Conservation (phyloP, 2,888 invertebrate species). For the Panzeria rudis region DNA sequence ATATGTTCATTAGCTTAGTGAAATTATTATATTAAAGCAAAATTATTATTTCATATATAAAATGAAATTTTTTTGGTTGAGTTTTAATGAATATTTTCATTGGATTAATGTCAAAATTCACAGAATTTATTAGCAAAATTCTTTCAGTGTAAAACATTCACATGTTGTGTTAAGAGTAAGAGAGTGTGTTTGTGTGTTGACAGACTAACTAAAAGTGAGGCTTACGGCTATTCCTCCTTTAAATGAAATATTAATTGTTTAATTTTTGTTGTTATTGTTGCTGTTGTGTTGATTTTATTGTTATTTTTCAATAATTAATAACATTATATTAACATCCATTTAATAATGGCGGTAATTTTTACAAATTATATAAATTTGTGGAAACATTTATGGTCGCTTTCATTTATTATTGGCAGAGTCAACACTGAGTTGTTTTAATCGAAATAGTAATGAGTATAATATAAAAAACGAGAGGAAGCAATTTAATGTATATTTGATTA, state of each 20-base stretch:
- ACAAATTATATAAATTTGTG: constrained; percentile 57
- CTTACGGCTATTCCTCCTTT: constrained; percentile 14
- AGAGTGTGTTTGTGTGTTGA: not conserved
- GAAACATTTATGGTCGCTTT: constrained; percentile 50
- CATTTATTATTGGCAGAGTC: constrained; percentile 34
- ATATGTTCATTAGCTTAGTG: too few relatives aligned
- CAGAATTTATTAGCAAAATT: too few relatives aligned
- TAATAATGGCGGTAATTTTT: constrained; percentile 57
- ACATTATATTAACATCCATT: constrained; percentile 50
- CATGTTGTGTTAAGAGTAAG: too few relatives aligned
- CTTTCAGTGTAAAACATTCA: too few relatives aligned
- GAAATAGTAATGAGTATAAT: not conserved
- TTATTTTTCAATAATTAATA: constrained; percentile 65
- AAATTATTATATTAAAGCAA: too few relatives aligned
- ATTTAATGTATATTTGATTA: not conserved
- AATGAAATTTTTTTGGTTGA: too few relatives aligned
- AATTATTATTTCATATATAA: too few relatives aligned
- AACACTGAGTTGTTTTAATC: constrained; percentile 16
- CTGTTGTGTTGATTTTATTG: constrained; percentile 32
- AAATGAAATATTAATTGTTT: constrained; percentile 50
- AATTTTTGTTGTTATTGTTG: constrained; percentile 9
- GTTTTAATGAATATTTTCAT: too few relatives aligned
- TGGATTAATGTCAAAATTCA: too few relatives aligned
- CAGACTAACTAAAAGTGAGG: constrained; percentile 12
- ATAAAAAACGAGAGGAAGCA: not conserved